Conservation (phyloP, 2,113 vertebrate species). For the Microcebus lehilahytsara region DNA sequence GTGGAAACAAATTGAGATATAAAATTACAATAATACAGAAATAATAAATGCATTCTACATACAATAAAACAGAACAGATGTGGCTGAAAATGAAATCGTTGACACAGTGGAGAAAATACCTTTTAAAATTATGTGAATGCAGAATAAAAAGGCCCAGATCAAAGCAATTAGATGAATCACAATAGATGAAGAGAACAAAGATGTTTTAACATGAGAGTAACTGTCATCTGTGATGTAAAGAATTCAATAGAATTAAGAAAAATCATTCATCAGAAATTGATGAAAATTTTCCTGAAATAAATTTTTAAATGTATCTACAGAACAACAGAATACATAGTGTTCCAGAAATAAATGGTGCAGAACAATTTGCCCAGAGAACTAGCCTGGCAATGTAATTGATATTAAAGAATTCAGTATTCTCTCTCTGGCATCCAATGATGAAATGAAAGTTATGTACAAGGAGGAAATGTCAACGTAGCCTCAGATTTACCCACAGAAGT, state of each 20-base stretch:
- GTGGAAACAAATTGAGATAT: neutral
- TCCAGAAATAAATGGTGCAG: neutral
- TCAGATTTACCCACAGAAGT: neutral
- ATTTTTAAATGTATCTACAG: constrained; percentile 10
- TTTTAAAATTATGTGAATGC: neutral
- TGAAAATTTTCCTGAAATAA: neutral
- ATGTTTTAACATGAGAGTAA: neutral
- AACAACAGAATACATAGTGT: neutral
- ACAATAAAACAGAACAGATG: neutral
- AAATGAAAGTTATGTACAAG: neutral
- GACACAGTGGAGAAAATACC: neutral
- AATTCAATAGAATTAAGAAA: neutral
- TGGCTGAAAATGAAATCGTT: neutral
- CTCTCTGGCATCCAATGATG: neutral
- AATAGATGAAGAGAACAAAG: neutral
- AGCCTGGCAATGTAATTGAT: neutral
- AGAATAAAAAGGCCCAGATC: constrained; percentile 3
- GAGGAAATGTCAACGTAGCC: neutral
- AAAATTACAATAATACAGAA: neutral
- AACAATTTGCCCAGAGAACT: constrained; percentile 10
- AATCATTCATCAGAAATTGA: neutral
- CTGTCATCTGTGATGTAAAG: neutral
- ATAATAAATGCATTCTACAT: neutral
- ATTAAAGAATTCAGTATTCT: neutral
- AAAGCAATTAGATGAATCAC: constrained; percentile 46